phyloP scores from a whole-genome alignment of 2,797 vertebrate species.

The Muraenolepis orangiensis region DNA sequence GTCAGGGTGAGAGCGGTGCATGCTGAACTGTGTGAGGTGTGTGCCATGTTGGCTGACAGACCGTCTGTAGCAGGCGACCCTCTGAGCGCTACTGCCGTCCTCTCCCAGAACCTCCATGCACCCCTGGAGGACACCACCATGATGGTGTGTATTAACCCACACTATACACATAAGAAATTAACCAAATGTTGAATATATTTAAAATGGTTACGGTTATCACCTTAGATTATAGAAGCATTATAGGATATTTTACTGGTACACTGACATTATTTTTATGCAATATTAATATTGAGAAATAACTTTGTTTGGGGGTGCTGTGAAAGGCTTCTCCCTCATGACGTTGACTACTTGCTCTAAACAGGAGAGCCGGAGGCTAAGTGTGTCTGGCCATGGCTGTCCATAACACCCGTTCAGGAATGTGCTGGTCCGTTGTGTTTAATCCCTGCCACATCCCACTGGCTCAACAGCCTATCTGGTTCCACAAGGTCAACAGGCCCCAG shows the following conservation, averaged over 20 bases:
- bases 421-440: neutral
- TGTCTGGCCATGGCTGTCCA: neutral
- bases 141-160: neutral
- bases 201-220: neutral
- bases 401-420: neutral
- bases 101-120: neutral
- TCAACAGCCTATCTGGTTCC: neutral
- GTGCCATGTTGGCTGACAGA: neutral
- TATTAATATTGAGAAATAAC: neutral
- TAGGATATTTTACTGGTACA: neutral
- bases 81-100: neutral
- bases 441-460: neutral
- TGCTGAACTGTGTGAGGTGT: constrained; percentile 14
- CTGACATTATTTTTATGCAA: neutral
- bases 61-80: neutral
- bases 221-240: neutral
- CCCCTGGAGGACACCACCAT: neutral
- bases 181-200: neutral
- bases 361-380: neutral
- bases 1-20: constrained; percentile 8
- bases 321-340: neutral
- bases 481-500: neutral
- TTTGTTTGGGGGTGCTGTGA: neutral
- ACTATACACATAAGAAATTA: neutral
- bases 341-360: neutral